Evolutionary conservation across 2,113 vertebrate genomes (phyloP).

Genomic region (Phaetusa simplex): DNA sequence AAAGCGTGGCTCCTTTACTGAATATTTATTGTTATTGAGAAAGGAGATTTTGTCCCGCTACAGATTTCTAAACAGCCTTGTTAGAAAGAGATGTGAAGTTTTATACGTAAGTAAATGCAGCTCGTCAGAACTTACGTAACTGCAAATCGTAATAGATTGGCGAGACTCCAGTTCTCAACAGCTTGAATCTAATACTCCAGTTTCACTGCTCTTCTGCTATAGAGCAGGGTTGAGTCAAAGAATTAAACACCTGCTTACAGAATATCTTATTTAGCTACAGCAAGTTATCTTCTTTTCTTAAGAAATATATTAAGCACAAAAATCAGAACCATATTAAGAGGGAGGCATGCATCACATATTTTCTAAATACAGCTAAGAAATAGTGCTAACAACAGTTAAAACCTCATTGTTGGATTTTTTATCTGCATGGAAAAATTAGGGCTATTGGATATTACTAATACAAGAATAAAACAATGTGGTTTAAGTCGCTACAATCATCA

Average conservation of each 20-base stretch:
- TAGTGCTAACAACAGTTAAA: neutral
- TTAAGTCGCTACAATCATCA: neutral
- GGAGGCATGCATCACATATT: neutral
- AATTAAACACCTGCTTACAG: neutral
- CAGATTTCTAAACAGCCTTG: neutral
- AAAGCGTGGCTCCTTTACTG: neutral
- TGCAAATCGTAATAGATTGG: neutral
- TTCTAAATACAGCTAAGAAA: neutral
- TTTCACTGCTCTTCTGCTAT: neutral
- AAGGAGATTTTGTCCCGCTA: neutral
- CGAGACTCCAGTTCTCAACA: neutral
- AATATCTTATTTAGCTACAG: neutral
- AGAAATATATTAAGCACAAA: neutral
- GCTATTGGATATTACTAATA: neutral
- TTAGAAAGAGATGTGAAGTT: neutral
- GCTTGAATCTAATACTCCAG: neutral
- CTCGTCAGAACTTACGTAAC: neutral
- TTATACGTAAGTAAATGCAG: neutral
- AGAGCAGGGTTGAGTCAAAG: neutral
- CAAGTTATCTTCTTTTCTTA: neutral
- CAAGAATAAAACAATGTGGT: neutral
- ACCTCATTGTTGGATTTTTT: neutral
- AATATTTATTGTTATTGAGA: neutral
- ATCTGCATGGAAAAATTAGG: neutral
- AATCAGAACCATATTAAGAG: neutral